Evolutionary conservation across 2,888 invertebrate species (phyloP), one percentile per base, ranked within the genome.

Genomic region (Cantharis rufa): DNA sequence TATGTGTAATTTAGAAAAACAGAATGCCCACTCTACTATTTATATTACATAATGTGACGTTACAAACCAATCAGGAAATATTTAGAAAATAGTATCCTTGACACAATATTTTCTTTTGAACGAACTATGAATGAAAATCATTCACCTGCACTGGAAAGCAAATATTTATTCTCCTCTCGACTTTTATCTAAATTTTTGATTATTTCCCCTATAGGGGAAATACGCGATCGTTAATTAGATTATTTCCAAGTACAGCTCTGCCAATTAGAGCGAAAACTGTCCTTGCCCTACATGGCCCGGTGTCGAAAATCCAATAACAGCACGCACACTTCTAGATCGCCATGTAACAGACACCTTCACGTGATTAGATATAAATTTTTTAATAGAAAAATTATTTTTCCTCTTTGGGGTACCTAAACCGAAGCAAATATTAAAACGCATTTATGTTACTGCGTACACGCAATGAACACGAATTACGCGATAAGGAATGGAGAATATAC

Each of bases 91-190:
- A 66, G 64, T 66, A 66, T 24, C 64, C 64, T 66, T 66, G 64
- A 66, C 64, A 66, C 48, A 48, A 48, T 48, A 48, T 66, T 18
- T 66, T 66, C 24, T 16, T 66, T 66, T 21, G 18, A 66, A 21
- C 64, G n/a, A 21, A 66, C 24, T 66, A 66, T 66, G 64, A 66
- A 66, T 66, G 64, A 66, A 64, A 66, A 66, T 66, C 64, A 66
- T 66, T 66, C 64, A 66, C 64, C 48, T 48, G 48, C 48, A 48
- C n/a, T 48, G 48, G 7, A 48, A 48, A n/a, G n/a, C 48, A 48
- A 48, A 48, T 48, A 48, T 48, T 48, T 48, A 48, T 48, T 48
- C 9, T 48, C n/a, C 48, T 48, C 48, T 48, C 48, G 7, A n/a
- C 48, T n/a, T 48, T 48, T 48, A n/a, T 48, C 48, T 48, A 48